Evolutionary conservation across 2,113 vertebrate genomes (phyloP).

Genomic region (Toxotes jaculatrix): DNA sequence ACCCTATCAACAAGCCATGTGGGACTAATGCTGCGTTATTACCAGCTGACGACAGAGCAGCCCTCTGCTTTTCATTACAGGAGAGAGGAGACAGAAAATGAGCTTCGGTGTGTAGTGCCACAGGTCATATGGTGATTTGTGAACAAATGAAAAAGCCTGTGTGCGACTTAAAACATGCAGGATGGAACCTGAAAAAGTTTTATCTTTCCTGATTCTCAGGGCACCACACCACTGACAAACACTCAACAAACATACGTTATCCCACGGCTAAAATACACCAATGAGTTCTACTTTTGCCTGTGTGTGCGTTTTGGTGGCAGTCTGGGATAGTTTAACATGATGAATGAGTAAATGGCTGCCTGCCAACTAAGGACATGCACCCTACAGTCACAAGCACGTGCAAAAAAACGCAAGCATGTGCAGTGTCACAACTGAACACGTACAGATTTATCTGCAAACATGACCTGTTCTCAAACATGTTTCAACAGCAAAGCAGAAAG

Average conservation of each 20-base stretch:
- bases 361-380: constrained; percentile 29
- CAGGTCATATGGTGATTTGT: constrained; percentile 63
- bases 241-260: constrained; percentile 20
- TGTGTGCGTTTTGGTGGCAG: constrained; percentile 13
- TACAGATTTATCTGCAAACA: not conserved
- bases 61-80: constrained; percentile 74
- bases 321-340: constrained; percentile 54
- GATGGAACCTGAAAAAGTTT: constrained; percentile 24
- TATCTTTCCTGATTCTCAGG: constrained; percentile 21
- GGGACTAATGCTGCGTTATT: constrained; percentile 73
- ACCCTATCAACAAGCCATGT: constrained; percentile 55
- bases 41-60: constrained; percentile 75
- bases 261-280: not conserved
- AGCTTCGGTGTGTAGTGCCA: constrained; percentile 32
- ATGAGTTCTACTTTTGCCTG: not conserved
- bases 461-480: not conserved
- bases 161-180: constrained; percentile 17
- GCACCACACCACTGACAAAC: constrained; percentile 16
- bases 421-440: not conserved
- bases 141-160: constrained; percentile 37
- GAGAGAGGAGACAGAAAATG: constrained; percentile 63
- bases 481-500: not conserved
- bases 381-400: constrained; percentile 30
- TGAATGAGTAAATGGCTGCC: constrained; percentile 52
- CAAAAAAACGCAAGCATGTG: constrained; percentile 34